Evolutionary conservation across 2,113 vertebrate genomes (phyloP), one percentile per base, ranked within the genome.

Genomic region (Ornithorhynchus anatinus): DNA sequence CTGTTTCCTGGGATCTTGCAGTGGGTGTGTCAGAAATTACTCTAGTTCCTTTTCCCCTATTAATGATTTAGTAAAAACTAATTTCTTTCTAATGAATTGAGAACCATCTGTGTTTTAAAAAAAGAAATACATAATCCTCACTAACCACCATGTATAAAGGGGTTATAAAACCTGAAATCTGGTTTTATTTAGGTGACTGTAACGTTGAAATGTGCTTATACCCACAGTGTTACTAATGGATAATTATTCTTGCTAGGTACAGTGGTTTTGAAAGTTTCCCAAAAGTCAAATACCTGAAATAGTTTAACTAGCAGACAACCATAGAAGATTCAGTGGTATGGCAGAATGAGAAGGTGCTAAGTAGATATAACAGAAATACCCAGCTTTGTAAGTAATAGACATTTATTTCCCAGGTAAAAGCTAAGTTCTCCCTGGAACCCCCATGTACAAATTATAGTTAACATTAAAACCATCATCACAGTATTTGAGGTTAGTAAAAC

Each of bases 401-500:
- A 86, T 5, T 25, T 67, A 36, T 54, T 61, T 78, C 61, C 71
- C 67, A 74, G 54, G 44, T 81, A 86, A 82, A 91, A 93, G 78
- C 78, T 89, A 82, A 88, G 81, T 81, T 91, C 84, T 88, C 85
- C 80, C 61, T 79, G 80, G 83, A 89, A 88, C 88, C 80, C 77
- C 77, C 72, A 81, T 5, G 54, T 90, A 90, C 87, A 89, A 89
- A 92, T 90, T 91, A 92, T 89, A 88, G 89, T 86, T 83, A 80
- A 88, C 89, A 91, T 91, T 91, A 88, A 91, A 93, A 91, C 87
- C 91, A 89, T 93, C 89, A 90, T 90, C 91, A 87, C 83, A 78
- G 87, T 90, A 92, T 92, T 89, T 90, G 93, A 93, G 90, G 91
- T 94, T 93, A 91, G 90, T 91, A 92, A 93, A 93, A 93, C 93